Evolutionary conservation across 2,888 invertebrate species (phyloP).

Genomic region (Neoaliturus tenellus): DNA sequence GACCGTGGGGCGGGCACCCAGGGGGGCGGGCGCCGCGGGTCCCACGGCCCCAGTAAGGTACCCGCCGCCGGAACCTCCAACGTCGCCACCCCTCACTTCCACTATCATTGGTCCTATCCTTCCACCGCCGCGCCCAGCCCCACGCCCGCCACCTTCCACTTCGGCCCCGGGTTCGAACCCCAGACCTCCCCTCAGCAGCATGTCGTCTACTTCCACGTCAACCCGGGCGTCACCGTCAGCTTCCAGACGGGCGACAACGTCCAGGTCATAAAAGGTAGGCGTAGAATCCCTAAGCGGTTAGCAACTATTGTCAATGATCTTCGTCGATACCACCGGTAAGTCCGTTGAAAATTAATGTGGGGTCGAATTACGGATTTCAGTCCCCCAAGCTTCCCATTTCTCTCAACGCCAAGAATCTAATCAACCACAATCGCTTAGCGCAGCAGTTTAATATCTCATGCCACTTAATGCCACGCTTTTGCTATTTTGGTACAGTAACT

Average conservation of each 20-base stretch:
- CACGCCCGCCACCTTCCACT: slow-evolving; percentile 76
- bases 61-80: slow-evolving; percentile 69
- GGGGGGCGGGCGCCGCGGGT: slow-evolving; percentile 9
- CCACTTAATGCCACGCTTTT: too few species aligned
- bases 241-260: slow-evolving; percentile 85
- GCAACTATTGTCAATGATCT: too few species aligned
- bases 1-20: slow-evolving; percentile 25
- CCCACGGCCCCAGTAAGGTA: slow-evolving; percentile 72
- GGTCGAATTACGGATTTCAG: too few species aligned
- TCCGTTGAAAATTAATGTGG: too few species aligned
- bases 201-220: slow-evolving; percentile 84
- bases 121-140: slow-evolving; percentile 70
- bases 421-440: too few species aligned
- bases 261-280: slow-evolving; percentile 85
- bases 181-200: slow-evolving; percentile 74
- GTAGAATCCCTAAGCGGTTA: too few species aligned
- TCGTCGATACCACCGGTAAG: too few species aligned
- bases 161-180: slow-evolving; percentile 72
- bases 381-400: too few species aligned
- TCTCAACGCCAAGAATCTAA: too few species aligned
- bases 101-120: slow-evolving; percentile 73
- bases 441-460: too few species aligned
- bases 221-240: slow-evolving; percentile 86
- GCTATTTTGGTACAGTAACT: too few species aligned
- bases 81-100: slow-evolving; percentile 72